Evolutionary conservation across 2,888 invertebrate genomes (phyloP), one percentile per base, ranked within the genome.

Genomic region (Meganola albula): DNA sequence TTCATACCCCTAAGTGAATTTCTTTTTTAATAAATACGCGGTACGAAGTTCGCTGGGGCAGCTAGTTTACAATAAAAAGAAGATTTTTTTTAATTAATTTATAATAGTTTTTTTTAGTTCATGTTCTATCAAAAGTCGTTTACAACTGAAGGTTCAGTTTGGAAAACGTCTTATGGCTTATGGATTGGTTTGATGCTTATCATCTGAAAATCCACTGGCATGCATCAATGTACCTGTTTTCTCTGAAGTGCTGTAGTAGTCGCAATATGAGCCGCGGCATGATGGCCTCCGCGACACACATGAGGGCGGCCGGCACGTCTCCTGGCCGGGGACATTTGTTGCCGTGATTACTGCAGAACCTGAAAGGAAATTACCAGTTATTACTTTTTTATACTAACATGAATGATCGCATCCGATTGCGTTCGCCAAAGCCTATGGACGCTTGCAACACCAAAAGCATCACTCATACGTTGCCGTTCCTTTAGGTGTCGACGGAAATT

Each of bases 281-380:
- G 90, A 98, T 94, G 35, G 93, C 94, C 64, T 97, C 95, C 0
- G 98, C 95, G 23, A 97, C 94, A 60, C 94, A 93, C 89, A 97
- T 90, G 41, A 98, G 88, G 73, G 97, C 94, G n/a, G 90, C 88
- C 8, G 97, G 97, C 34, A 93, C 94, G 6, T 88, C 88, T 36
- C 90, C 89, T 50, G 91, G 91, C 4, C 90, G 89, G n/a, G 92
- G 90, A 59, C 95, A 93, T 67, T 95, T 94, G 51, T 96, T 95
- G 39, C 97, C 97, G 76, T 98, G 98, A 58, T 93, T 92, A 59
- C 93, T 93, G 85, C 98, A 98, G 82, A 98, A 98, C 37, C 94
- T 93, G 74, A 1, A 84, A 45, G 8, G 20, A 16, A 16, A 16
- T 6, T 5, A 4, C 4, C 6, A 16, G 4, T 16, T 5, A 16